Evolutionary conservation across 2,113 vertebrate genomes (phyloP), one percentile per base, ranked within the genome.

Genomic region (Nothoprocta pentlandii): DNA sequence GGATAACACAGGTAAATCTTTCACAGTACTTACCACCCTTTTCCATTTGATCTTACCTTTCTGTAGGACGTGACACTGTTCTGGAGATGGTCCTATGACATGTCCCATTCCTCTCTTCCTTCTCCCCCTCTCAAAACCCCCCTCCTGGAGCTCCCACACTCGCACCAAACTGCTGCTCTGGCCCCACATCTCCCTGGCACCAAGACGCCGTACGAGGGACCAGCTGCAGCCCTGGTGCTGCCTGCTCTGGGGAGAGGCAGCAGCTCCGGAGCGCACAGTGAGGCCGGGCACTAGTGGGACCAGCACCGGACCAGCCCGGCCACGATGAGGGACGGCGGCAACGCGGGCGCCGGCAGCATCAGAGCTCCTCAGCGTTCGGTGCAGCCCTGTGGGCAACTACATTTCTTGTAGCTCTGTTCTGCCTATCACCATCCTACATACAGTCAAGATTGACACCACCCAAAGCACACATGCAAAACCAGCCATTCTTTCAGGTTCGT

Each of bases 361-460:
- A 46, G 47, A 47, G 47, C 21, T 47, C 47, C 47, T 47, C 20
- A 10, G 47, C 25, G 26, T 46, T 83, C 51, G 44, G n/a, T 68
- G 23, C 19, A n/a, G 17, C 30, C 32, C n/a, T 1, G 34, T 4
- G 17, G 1, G 1, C 34, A 2, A 5, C 26, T 12, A 3, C 3
- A 82, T 16, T 12, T 80, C 28, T 39, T 25, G 28, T 14, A 69
- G 41, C 30, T 83, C 49, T n/a, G 2, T 32, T 9, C n/a, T 26
- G 4, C 5, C 22, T 13, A 6, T 53, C 34, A 28, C 23, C 20
- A 53, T 20, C 10, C 23, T 17, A 36, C 34, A 39, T 21, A 36
- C 12, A 81, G 44, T 20, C 14, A 63, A 77, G 59, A 56, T 39
- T 39, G 17, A 32, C 4, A 16, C 5, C 62, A 15, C 30, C 85